Evolutionary conservation across 2,113 vertebrate genomes (phyloP), one percentile per base, ranked within the genome.

Genomic region (Xerus inauris): DNA sequence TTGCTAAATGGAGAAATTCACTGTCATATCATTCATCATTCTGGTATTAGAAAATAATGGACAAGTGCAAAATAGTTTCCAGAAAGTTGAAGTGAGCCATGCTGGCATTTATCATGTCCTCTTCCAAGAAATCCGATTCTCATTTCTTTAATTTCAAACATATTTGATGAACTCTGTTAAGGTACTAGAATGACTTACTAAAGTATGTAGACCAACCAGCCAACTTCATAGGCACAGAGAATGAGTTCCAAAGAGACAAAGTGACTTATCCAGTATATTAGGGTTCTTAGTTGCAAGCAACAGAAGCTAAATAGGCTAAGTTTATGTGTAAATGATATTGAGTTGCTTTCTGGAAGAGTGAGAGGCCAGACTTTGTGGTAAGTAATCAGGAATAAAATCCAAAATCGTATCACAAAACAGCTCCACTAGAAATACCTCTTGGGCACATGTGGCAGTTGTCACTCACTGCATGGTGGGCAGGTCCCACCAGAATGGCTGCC

Each of bases 21-120:
- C 54, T 84, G 30, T 8, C 22, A 45, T 47, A 28, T 73, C 65
- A 94, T 87, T 75, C 64, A 72, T 85, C 71, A 73, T 54, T 62
- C 64, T 65, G n/a, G 12, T 77, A 45, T 79, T 77, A 82, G 32
- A 71, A 94, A 94, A 87, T 69, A 83, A 54, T 9, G 40, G 73
- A 79, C 8, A 30, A 84, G 24, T 54, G 3, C 71, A 40, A 91
- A 83, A 87, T 30, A 22, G 16, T 84, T 75, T 84, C 64, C 62
- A 47, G 89, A 87, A 94, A 32, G n/a, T 45, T 13, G 75, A 72
- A 87, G 40, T 26, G 54, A 82, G 47, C 6, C 51, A 32, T n/a
- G 49, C 16, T 62, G 9, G 28, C 16, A 0, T 69, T 75, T 92
- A 10, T 45, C 75, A 67, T 20, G 14, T 81, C 49, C 49, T 54